phyloP scores from a whole-genome alignment of 1,140 invertebrate genomes.

The Colletes gigas region DNA sequence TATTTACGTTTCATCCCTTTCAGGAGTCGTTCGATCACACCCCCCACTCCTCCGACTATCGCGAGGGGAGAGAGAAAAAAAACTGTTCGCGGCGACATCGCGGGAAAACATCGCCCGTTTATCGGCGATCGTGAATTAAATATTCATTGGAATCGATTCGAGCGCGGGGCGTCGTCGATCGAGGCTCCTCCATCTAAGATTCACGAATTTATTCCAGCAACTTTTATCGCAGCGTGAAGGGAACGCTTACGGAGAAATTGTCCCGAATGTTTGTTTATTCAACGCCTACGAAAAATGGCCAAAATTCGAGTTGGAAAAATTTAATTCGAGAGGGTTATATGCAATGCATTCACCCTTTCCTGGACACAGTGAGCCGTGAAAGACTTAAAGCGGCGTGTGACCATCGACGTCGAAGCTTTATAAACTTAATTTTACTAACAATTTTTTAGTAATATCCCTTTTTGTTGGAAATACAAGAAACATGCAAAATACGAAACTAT shows the following conservation, averaged over 20 bases:
- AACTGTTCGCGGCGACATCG: background rate
- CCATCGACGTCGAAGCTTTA: background rate
- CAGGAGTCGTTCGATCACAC: background rate
- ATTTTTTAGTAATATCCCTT: background rate
- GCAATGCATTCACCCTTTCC: background rate
- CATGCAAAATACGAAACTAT: background rate
- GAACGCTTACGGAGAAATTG: background rate
- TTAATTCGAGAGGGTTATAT: too few species aligned
- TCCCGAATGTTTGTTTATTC: too few species aligned
- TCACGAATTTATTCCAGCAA: conserved; percentile 37
- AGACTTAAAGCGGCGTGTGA: conserved; percentile 16
- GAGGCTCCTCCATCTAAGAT: conserved; percentile 19
- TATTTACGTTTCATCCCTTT: conserved; percentile 22
- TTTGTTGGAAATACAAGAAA: too few species aligned
- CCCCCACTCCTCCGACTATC: too few species aligned
- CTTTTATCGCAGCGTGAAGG: conserved; percentile 1
- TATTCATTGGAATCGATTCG: conserved; percentile 27
- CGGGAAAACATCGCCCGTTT: conserved; percentile 4
- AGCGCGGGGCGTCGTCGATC: background rate
- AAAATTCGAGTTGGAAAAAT: too few species aligned
- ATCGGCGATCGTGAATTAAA: conserved; percentile 19
- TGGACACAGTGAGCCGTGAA: conserved; percentile 31
- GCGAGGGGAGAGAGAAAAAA: background rate
- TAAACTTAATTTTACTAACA: conserved; percentile 31
- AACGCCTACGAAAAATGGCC: too few species aligned